Evolutionary conservation across 2,113 vertebrate species (phyloP).

Genomic region (Parus major): DNA sequence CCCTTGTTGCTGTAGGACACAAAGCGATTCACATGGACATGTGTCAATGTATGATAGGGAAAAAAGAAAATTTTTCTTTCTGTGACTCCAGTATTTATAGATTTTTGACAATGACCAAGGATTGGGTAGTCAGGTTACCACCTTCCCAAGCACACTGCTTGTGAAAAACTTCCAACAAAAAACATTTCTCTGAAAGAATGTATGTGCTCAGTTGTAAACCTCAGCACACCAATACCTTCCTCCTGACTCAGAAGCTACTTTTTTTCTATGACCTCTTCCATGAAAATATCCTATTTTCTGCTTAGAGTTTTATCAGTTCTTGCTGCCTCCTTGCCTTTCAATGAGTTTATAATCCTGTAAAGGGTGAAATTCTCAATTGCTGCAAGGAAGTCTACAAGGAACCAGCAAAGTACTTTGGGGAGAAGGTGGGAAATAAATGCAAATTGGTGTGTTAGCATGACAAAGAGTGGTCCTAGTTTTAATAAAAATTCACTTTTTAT

Average conservation of each 20-base stretch:
- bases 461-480: background rate
- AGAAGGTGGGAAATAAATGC: background rate
- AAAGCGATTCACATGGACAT: too few species aligned
- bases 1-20: too few species aligned
- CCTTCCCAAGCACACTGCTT: too few species aligned
- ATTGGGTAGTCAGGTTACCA: too few species aligned
- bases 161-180: too few species aligned
- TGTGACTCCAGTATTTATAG: too few species aligned
- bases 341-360: background rate
- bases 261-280: background rate
- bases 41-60: too few species aligned
- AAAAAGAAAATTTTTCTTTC: too few species aligned
- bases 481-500: background rate
- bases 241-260: background rate
- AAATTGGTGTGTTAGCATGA: background rate
- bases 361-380: background rate
- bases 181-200: too few species aligned
- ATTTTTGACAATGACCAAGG: too few species aligned
- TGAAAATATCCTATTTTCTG: background rate
- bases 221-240: background rate
- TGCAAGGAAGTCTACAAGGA: background rate
- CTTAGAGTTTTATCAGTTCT: background rate
- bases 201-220: background rate
- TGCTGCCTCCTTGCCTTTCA: background rate
- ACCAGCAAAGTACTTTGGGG: background rate